phyloP scores from a whole-genome alignment of 2,113 vertebrate species.

The Carassius gibelio region DNA sequence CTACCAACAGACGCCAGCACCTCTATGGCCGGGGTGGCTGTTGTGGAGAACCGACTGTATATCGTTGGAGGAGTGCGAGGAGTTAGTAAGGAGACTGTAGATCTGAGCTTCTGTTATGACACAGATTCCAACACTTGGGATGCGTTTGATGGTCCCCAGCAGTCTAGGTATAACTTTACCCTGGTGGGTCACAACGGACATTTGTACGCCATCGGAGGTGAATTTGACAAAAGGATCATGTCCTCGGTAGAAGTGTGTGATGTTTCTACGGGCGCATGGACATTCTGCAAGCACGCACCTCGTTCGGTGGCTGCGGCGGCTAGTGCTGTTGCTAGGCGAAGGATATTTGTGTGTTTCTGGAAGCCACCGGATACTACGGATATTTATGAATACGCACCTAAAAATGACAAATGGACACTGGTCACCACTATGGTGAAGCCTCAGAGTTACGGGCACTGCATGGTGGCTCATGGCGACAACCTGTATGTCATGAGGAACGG shows the following conservation, averaged over 20 bases:
- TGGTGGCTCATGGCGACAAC: slow-evolving; percentile 90
- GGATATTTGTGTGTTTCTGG: slow-evolving; percentile 94
- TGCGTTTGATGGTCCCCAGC: slow-evolving; percentile 82
- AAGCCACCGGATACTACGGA: slow-evolving; percentile 86
- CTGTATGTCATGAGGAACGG: slow-evolving; percentile 94
- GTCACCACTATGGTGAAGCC: slow-evolving; percentile 80
- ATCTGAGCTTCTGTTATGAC: slow-evolving; percentile 86
- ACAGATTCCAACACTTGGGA: slow-evolving; percentile 79
- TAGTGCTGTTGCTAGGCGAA: slow-evolving; percentile 81
- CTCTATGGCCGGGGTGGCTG: slow-evolving; percentile 87
- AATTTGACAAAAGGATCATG: slow-evolving; percentile 78
- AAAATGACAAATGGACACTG: slow-evolving; percentile 76
- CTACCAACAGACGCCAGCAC: slow-evolving; percentile 88
- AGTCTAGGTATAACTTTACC: slow-evolving; percentile 85
- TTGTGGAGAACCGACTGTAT: slow-evolving; percentile 87
- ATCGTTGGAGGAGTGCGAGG: slow-evolving; percentile 89
- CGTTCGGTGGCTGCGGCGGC: slow-evolving; percentile 81
- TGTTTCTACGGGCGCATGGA: slow-evolving; percentile 77
- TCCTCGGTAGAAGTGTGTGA: slow-evolving; percentile 85
- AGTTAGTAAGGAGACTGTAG: slow-evolving; percentile 86
- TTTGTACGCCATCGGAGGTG: slow-evolving; percentile 88
- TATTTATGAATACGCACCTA: slow-evolving; percentile 81
- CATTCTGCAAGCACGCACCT: slow-evolving; percentile 77
- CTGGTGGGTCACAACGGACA: slow-evolving; percentile 80
- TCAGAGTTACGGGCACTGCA: slow-evolving; percentile 94